Conservation (phyloP, 2,797 vertebrate genomes). For the Strix occidentalis region DNA sequence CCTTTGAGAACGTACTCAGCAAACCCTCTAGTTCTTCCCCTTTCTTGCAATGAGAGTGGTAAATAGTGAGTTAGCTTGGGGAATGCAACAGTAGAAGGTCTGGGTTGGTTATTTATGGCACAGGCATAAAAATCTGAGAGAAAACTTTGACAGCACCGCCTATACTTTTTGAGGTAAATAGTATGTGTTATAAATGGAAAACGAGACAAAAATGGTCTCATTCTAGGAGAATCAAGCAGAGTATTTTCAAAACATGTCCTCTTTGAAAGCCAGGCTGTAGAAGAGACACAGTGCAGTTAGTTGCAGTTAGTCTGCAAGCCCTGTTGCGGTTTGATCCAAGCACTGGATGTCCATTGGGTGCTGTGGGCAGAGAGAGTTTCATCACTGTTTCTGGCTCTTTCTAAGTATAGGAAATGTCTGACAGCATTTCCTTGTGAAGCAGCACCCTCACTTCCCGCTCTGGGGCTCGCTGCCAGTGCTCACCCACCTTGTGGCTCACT, state of each 20-base stretch:
- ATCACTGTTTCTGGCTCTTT: not conserved
- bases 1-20: not conserved
- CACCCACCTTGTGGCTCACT: not conserved
- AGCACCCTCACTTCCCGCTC: rapidly evolving
- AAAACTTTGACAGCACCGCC: not conserved
- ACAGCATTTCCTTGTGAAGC: not conserved
- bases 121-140: not conserved
- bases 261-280: not conserved
- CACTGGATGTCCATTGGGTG: not conserved
- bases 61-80: not conserved
- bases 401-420: not conserved
- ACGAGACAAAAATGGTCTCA: not conserved
- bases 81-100: not conserved
- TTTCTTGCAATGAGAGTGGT: not conserved
- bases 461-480: not conserved
- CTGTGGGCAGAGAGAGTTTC: not conserved
- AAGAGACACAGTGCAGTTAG: not conserved
- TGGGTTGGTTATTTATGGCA: not conserved
- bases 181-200: not conserved
- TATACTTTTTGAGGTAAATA: not conserved
- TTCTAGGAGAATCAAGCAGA: not conserved
- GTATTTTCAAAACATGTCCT: not conserved
- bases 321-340: not conserved
- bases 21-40: not conserved
- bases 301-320: not conserved